Conservation (phyloP, 2,888 invertebrate species). For the Deroplatys truncata region DNA sequence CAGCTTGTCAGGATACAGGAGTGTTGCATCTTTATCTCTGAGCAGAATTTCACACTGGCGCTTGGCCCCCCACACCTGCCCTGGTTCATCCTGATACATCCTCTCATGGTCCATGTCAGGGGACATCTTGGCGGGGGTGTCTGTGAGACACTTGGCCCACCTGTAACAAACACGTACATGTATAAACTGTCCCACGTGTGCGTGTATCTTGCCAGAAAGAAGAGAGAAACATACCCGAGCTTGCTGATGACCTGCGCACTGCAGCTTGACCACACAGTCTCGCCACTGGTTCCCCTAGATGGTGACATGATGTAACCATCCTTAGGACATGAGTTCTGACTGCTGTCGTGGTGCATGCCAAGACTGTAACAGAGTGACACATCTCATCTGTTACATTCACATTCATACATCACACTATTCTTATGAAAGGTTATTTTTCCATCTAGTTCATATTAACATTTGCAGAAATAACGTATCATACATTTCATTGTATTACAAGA, state of each 20-base stretch:
- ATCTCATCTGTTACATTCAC: no score
- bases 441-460: no score
- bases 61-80: slow-evolving; percentile 66
- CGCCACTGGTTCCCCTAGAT: slow-evolving; percentile 70
- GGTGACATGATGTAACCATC: slow-evolving; percentile 82
- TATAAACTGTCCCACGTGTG: not conserved
- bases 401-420: no score
- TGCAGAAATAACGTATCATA: no score
- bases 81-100: slow-evolving; percentile 61
- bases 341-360: slow-evolving; percentile 78
- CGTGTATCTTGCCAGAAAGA: not conserved
- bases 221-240: slow-evolving; percentile 48
- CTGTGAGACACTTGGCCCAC: slow-evolving; percentile 63
- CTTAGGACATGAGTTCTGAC: slow-evolving; percentile 65
- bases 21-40: slow-evolving; percentile 62
- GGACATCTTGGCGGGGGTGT: slow-evolving; percentile 50
- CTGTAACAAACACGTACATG: slow-evolving; percentile 37
- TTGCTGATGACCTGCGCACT: slow-evolving; percentile 63
- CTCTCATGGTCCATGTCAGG: slow-evolving; percentile 54
- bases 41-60: slow-evolving; percentile 70
- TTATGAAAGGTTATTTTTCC: no score
- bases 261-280: slow-evolving; percentile 73
- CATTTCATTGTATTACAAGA: no score
- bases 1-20: slow-evolving; percentile 26
- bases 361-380: slow-evolving; percentile 48